Conservation (phyloP, 2,113 vertebrate genomes). For the Glaucidium brasilianum region DNA sequence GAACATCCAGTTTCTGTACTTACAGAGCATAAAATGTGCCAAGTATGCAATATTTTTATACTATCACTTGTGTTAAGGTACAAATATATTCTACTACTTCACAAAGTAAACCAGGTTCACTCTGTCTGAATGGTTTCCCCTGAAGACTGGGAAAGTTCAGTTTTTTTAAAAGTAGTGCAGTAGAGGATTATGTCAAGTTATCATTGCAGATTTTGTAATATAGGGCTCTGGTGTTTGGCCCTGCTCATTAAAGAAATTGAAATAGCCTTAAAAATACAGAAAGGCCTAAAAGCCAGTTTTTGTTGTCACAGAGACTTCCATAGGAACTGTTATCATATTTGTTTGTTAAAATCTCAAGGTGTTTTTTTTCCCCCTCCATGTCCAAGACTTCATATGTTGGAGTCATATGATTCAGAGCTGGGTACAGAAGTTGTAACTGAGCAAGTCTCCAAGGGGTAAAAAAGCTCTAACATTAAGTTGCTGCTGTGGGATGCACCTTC, state of each 20-base stretch:
- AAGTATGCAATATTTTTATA: neutral
- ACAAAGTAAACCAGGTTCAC: neutral
- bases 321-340: neutral
- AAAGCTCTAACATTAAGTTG: neutral
- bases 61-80: neutral
- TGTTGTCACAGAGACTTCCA: neutral
- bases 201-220: neutral
- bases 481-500: neutral
- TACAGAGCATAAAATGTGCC: neutral
- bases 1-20: neutral
- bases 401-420: neutral
- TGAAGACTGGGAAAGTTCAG: neutral
- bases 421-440: neutral
- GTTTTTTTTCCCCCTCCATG: neutral
- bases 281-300: neutral
- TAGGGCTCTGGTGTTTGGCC: neutral
- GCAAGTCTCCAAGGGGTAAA: neutral
- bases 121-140: neutral
- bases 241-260: neutral
- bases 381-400: neutral
- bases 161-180: neutral
- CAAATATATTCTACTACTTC: neutral
- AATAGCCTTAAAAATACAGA: neutral
- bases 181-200: neutral
- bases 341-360: neutral